Conservation (phyloP, 2,797 vertebrate species). For the Carcharodon carcharias region DNA sequence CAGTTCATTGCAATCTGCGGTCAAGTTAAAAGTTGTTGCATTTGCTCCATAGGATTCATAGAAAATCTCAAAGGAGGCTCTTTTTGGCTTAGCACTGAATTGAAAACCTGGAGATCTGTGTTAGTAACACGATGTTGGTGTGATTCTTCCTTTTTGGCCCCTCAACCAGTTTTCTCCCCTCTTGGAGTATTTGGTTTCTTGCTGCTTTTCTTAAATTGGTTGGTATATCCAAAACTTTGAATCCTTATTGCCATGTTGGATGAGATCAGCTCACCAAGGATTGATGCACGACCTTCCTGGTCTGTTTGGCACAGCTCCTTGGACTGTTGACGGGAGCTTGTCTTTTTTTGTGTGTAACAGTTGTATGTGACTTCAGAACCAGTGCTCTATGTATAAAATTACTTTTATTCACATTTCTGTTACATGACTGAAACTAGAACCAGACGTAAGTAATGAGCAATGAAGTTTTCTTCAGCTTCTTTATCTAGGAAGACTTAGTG, state of each 20-base stretch:
- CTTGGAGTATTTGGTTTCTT: neutral
- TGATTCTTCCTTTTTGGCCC: neutral
- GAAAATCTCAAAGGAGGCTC: neutral
- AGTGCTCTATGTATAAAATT: neutral
- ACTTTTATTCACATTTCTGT: neutral
- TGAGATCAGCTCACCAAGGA: neutral
- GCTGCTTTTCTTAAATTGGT: neutral
- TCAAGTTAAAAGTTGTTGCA: neutral
- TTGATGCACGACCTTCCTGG: neutral
- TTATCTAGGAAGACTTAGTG: neutral
- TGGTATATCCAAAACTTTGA: too few species aligned
- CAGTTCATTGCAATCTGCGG: neutral
- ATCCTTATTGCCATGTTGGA: neutral
- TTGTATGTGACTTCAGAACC: neutral
- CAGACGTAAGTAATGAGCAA: neutral
- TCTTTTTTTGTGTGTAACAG: neutral
- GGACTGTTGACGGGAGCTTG: neutral
- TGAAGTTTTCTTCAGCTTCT: neutral
- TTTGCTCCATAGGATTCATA: neutral
- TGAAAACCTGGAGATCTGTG: neutral
- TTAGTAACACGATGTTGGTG: neutral
- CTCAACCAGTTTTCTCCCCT: neutral
- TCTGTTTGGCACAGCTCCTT: neutral
- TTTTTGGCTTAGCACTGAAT: neutral
- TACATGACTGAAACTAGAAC: neutral